Percentiles rank a stretch among this genome's conserved stretches.
phyloP scores from a whole-genome alignment of 2,113 vertebrate species.

The Phalacrocorax pelagicus region DNA sequence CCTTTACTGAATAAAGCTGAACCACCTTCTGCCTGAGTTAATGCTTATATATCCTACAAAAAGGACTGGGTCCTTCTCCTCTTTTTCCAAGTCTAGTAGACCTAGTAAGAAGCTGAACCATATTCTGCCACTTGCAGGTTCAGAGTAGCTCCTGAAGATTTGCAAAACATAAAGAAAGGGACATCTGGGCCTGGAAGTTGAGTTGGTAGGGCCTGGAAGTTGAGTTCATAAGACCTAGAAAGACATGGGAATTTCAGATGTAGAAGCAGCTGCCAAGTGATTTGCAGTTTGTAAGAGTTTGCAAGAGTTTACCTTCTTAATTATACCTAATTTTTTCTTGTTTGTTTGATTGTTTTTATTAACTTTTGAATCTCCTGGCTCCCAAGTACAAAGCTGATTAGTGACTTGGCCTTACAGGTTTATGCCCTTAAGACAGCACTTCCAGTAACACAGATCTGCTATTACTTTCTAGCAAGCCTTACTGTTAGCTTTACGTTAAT shows the following conservation, averaged over 20 bases:
- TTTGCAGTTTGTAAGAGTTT: neutral
- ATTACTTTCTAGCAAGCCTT: slow-evolving; percentile 21
- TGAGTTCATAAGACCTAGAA: neutral
- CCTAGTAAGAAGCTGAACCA: neutral
- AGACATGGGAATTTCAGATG: neutral
- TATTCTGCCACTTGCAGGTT: neutral
- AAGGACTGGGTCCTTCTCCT: neutral
- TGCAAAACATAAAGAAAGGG: neutral
- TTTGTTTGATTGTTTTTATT: neutral
- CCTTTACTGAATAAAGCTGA: neutral
- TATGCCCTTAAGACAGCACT: neutral
- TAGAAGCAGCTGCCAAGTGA: neutral
- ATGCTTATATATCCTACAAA: neutral
- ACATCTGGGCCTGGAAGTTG: neutral
- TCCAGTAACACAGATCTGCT: neutral
- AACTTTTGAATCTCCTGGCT: neutral
- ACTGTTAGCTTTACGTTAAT: neutral
- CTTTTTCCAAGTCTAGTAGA: neutral
- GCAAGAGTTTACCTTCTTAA: neutral
- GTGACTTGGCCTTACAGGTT: neutral
- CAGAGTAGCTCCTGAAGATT: neutral
- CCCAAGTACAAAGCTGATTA: neutral
- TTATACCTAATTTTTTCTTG: neutral
- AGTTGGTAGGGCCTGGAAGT: neutral
- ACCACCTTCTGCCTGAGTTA: neutral